Evolutionary conservation across 1,140 invertebrate genomes (phyloP).

Genomic region (Drosophila bocqueti): DNA sequence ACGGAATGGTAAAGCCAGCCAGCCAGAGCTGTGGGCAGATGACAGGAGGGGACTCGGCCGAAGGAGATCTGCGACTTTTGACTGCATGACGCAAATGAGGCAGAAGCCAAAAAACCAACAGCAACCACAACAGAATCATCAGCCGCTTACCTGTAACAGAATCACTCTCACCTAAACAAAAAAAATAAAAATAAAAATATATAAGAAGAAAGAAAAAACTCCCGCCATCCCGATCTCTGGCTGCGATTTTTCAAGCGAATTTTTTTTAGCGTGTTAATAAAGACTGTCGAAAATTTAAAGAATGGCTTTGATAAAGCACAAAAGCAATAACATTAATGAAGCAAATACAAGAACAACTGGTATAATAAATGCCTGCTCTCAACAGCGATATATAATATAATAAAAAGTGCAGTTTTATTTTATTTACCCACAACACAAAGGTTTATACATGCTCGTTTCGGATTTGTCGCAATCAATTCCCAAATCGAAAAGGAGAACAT

Average conservation of each 20-base stretch:
- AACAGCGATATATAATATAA: constrained; percentile 27
- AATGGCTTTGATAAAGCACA: constrained; percentile 69
- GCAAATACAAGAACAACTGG: constrained; percentile 61
- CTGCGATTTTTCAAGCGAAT: constrained; percentile 61
- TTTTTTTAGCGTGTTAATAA: constrained; percentile 67
- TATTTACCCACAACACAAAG: constrained; percentile 39
- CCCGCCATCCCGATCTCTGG: constrained; percentile 11
- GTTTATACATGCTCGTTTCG: constrained; percentile 19
- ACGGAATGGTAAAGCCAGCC: constrained; percentile 57
- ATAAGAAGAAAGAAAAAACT: background rate
- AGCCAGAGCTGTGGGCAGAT: constrained; percentile 22
- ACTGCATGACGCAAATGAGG: constrained; percentile 77
- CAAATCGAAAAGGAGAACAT: constrained; percentile 18
- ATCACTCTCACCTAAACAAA: constrained; percentile 28
- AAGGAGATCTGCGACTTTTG: constrained; percentile 51
- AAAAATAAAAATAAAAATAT: background rate
- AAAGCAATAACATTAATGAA: constrained; percentile 43
- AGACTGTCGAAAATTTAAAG: constrained; percentile 76
- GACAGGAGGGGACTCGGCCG: constrained; percentile 26
- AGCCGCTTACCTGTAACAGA: constrained; percentile 73
- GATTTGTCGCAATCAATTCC: constrained; percentile 16
- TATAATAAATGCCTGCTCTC: constrained; percentile 50
- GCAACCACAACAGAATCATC: constrained; percentile 7
- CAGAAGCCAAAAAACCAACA: constrained; percentile 29
- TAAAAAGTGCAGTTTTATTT: constrained; percentile 68